A percentile compares a stretch with the other conserved stretches of the same genome.
phyloP scores from a whole-genome alignment of 2,113 vertebrate species.

The Romanogobio albipinnatus region DNA sequence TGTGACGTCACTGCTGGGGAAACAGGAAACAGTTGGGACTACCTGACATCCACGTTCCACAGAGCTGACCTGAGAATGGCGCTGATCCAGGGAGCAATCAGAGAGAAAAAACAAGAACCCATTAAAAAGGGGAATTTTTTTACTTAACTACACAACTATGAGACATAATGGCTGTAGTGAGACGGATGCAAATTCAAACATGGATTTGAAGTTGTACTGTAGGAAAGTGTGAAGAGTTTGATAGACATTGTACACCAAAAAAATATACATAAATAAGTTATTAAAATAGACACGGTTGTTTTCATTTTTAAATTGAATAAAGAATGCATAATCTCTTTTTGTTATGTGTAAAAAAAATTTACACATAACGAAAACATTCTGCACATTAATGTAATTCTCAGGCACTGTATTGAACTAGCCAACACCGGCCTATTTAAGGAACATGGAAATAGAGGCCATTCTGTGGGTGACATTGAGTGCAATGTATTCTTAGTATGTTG shows the following conservation, averaged over 20 bases:
- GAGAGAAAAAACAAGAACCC: constrained; percentile 68
- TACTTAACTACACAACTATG: constrained; percentile 67
- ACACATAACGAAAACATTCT: background rate
- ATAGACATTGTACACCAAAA: background rate
- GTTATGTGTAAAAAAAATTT: no score
- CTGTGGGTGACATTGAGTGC: constrained; percentile 40
- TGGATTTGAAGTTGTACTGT: background rate
- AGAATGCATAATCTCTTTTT: background rate
- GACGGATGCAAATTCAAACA: background rate
- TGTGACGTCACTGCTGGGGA: constrained; percentile 76
- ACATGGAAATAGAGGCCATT: constrained; percentile 42
- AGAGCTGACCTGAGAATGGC: constrained; percentile 63
- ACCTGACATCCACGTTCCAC: constrained; percentile 56
- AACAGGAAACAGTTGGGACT: constrained; percentile 76
- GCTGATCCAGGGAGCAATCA: constrained; percentile 74
- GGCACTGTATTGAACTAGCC: background rate
- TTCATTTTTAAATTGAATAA: background rate
- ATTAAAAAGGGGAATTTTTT: constrained; percentile 65
- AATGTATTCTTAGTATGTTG: constrained; percentile 54
- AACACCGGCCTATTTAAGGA: constrained; percentile 35
- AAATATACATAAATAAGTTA: background rate
- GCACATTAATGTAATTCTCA: constrained; percentile 17
- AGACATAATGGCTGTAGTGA: background rate
- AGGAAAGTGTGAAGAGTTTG: background rate
- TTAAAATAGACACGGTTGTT: no score